These are phyloP conservation scores for Boulengeromyrus knoepffleri DNA, from an alignment of 2,113 vertebrate species.

Conservation along the genomic window DNA sequence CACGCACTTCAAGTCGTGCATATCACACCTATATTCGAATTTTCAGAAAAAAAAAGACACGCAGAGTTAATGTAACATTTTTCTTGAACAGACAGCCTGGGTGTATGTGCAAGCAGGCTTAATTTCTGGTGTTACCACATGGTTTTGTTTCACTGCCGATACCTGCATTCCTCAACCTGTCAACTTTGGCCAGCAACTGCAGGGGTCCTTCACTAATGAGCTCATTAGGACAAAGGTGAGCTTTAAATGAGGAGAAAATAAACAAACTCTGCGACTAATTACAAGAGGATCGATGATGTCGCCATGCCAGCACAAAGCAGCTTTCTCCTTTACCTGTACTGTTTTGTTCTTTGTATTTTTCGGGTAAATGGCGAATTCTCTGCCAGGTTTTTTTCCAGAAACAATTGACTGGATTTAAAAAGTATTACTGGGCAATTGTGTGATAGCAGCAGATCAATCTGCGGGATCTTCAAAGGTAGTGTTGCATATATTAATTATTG, in stretches of 20 bases:
- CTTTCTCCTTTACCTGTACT: background rate
- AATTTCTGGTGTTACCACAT: background rate
- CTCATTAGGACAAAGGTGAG: slow-evolving; percentile 16
- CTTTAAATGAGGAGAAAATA: slow-evolving; percentile 17
- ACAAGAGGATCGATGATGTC: background rate
- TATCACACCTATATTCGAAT: background rate
- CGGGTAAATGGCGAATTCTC: background rate
- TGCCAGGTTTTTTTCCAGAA: background rate
- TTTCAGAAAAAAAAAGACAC: background rate
- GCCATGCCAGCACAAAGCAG: background rate
- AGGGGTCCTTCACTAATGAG: slow-evolving; percentile 10
- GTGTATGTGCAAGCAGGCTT: background rate
- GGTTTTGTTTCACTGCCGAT: background rate
- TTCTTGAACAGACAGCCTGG: background rate
- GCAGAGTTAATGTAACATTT: background rate
- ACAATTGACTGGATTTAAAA: background rate
- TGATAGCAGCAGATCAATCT: background rate
- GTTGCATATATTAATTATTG: too few species aligned
- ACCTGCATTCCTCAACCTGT: slow-evolving; percentile 9
- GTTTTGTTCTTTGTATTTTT: background rate
- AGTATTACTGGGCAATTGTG: background rate
- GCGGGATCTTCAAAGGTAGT: background rate
- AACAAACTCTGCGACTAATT: slow-evolving; percentile 12
- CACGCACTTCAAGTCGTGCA: background rate
- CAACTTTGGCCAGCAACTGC: background rate